A percentile compares a stretch with the other conserved stretches of the same genome.
These are phyloP conservation scores for Acropternis orthonyx DNA, from an alignment of 2,797 vertebrate species.

Conservation along the genomic window DNA sequence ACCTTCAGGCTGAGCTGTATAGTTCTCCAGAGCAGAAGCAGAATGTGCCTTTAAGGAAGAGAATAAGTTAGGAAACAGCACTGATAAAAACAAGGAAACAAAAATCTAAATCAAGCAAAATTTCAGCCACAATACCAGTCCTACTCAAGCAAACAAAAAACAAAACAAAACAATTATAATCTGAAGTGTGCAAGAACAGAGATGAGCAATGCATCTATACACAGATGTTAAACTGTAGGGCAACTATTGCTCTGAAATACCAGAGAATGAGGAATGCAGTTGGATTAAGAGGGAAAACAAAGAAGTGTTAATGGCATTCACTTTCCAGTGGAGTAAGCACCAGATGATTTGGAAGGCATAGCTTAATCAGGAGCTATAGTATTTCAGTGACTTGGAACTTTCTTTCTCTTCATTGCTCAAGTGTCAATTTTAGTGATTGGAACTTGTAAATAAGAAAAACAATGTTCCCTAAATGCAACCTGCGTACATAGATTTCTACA, in stretches of 20 bases:
- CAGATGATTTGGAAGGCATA: not conserved
- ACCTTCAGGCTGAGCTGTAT: constrained; percentile 87
- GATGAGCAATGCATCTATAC: not conserved
- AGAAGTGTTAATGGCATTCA: not conserved
- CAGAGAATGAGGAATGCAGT: not conserved
- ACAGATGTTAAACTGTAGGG: not conserved
- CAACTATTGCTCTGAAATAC: not conserved
- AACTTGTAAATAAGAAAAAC: not conserved
- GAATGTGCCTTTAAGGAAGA: constrained; percentile 84
- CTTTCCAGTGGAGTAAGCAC: not conserved
- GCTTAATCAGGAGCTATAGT: not conserved
- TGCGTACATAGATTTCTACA: not conserved
- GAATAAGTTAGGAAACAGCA: constrained; percentile 6
- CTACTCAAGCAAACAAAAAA: not conserved
- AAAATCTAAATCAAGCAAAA: not conserved
- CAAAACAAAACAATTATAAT: not conserved
- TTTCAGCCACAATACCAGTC: not conserved
- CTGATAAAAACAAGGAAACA: not conserved
- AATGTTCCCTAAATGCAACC: not conserved
- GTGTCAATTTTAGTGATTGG: not conserved
- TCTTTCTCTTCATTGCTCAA: not conserved
- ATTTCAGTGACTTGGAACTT: not conserved
- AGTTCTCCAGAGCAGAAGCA: constrained; percentile 87
- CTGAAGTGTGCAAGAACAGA: not conserved
- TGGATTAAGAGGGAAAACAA: not conserved